phyloP scores from a whole-genome alignment of 2,888 invertebrate species.

The Patella pellucida region DNA sequence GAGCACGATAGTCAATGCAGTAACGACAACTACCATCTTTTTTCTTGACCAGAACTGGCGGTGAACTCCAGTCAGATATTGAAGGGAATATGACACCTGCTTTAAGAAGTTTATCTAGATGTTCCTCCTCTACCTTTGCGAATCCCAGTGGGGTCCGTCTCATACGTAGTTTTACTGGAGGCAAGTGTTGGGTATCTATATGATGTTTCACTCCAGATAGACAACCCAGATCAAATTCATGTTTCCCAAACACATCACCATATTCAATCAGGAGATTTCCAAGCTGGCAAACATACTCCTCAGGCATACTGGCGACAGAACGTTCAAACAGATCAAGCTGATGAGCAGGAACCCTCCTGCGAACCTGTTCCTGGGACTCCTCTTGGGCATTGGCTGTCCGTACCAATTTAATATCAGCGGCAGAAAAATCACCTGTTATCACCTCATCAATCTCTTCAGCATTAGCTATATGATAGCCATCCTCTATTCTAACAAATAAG shows the following conservation, averaged over 20 bases:
- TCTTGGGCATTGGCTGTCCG: too few species aligned
- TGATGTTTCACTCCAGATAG: conserved; percentile 9
- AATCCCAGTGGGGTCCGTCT: conserved; percentile 33
- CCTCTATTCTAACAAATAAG: too few species aligned
- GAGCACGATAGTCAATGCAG: conserved; percentile 31
- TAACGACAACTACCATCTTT: conserved; percentile 27
- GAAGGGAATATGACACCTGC: conserved; percentile 34
- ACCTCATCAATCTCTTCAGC: too few species aligned
- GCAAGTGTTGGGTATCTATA: conserved; percentile 20
- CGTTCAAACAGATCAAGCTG: not conserved
- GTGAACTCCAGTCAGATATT: conserved; percentile 32
- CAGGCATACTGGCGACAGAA: too few species aligned
- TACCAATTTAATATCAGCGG: too few species aligned
- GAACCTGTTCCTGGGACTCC: too few species aligned
- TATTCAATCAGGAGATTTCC: too few species aligned
- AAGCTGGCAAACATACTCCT: too few species aligned
- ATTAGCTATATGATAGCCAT: too few species aligned
- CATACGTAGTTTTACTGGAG: conserved; percentile 30
- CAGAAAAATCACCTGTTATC: too few species aligned
- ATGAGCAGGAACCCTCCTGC: too few species aligned
- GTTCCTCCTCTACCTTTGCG: conserved; percentile 23
- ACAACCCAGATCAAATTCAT: conserved; percentile 12
- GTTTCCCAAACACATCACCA: conserved; percentile 13
- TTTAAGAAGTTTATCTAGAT: conserved; percentile 28
- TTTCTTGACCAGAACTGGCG: conserved; percentile 32